Percentiles rank a stretch among this genome's conserved stretches.
Evolutionary conservation across 2,888 invertebrate species (phyloP).

Genomic region (Tuberolachnus salignus): DNA sequence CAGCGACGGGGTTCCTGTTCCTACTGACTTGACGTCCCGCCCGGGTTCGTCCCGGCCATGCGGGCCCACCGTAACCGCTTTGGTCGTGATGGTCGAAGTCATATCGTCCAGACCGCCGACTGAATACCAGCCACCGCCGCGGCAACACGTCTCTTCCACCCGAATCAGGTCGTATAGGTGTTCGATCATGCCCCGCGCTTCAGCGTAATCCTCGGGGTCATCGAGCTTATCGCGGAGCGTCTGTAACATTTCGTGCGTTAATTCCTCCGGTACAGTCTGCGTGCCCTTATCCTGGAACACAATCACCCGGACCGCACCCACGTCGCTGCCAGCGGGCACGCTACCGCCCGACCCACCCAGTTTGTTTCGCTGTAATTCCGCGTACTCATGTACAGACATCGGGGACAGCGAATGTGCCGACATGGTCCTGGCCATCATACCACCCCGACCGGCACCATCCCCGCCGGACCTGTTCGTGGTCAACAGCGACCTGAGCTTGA

Average conservation of each 20-base stretch:
- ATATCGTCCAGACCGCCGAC: slow-evolving; percentile 56
- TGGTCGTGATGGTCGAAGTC: slow-evolving; percentile 62
- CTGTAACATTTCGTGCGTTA: slow-evolving; percentile 75
- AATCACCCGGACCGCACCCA: slow-evolving; percentile 61
- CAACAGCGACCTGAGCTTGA: slow-evolving; percentile 59
- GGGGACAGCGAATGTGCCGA: slow-evolving; percentile 70
- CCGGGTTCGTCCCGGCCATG: slow-evolving; percentile 46
- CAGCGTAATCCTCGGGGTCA: slow-evolving; percentile 71
- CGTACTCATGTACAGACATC: slow-evolving; percentile 70
- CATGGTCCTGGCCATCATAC: slow-evolving; percentile 59
- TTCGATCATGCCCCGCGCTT: slow-evolving; percentile 79
- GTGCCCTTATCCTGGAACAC: slow-evolving; percentile 66
- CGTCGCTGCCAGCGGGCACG: slow-evolving; percentile 60
- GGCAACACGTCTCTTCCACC: slow-evolving; percentile 71
- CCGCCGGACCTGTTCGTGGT: background rate
- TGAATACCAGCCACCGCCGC: slow-evolving; percentile 61
- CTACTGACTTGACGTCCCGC: slow-evolving; percentile 62
- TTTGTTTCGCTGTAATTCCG: slow-evolving; percentile 66
- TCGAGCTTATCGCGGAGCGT: slow-evolving; percentile 73
- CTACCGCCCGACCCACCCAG: slow-evolving; percentile 52
- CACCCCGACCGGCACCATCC: background rate
- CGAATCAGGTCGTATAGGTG: slow-evolving; percentile 77
- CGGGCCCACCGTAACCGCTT: slow-evolving; percentile 32
- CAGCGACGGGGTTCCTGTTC: slow-evolving; percentile 68
- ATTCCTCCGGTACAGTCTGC: slow-evolving; percentile 76